Evolutionary conservation across 2,797 vertebrate genomes (phyloP).

Genomic region (Enteromius argenteus): DNA sequence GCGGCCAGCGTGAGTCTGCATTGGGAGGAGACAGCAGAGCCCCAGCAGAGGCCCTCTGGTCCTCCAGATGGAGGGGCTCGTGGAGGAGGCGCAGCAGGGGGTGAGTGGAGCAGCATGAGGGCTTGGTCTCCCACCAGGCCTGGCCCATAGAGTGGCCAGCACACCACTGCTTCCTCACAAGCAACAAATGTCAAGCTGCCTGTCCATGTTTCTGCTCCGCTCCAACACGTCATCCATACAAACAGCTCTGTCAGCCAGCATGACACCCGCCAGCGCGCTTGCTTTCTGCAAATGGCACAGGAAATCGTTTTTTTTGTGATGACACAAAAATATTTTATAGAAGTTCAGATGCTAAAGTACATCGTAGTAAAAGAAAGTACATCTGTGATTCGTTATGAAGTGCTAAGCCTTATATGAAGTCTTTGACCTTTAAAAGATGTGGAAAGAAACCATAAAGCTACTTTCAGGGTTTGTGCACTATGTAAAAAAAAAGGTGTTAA

Average conservation of each 20-base stretch:
- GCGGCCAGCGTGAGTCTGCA: conserved; percentile 28
- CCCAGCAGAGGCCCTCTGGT: conserved; percentile 53
- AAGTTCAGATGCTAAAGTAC: conserved; percentile 14
- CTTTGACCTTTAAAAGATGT: conserved; percentile 34
- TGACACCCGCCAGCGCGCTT: background rate
- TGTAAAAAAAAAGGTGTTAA: background rate
- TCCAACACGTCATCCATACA: conserved; percentile 70
- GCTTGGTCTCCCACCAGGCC: conserved; percentile 32
- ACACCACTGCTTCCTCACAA: conserved; percentile 65
- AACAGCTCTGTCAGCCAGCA: conserved; percentile 43
- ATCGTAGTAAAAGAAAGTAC: background rate
- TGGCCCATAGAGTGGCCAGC: conserved; percentile 46
- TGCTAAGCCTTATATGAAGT: conserved; percentile 6
- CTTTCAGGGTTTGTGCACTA: background rate
- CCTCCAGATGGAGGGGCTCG: conserved; percentile 55
- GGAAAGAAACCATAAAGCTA: background rate
- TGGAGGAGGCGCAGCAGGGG: conserved; percentile 33
- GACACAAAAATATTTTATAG: conserved; percentile 20
- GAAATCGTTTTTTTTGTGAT: background rate
- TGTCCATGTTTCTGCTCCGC: conserved; percentile 72
- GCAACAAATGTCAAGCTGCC: conserved; percentile 78
- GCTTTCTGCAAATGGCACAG: conserved; percentile 14
- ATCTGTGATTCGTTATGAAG: background rate
- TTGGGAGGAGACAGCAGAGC: conserved; percentile 38
- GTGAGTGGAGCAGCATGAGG: conserved; percentile 36